Base-by-base conservation (phyloP, 37 sponge, comb jelly and placozoan genomes). In the Crambe crambe region DNA sequence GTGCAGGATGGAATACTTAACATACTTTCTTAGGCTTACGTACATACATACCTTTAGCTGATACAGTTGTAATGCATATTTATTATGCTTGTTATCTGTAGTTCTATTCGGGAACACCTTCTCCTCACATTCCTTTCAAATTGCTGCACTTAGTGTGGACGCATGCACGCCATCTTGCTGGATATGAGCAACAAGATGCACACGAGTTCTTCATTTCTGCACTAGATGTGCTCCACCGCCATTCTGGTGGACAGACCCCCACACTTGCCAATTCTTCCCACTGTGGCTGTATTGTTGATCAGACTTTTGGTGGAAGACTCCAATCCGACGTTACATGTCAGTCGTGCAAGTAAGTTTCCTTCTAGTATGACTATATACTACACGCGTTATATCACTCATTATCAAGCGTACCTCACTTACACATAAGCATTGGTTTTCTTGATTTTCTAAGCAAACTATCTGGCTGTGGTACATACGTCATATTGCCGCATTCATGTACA, bases 111-210 rank as follows among this genome's bases (percentile, higher is more conserved):
- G 99, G 96, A 0, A 37, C 82, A 42, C 21, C 51, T n/a, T 58
- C 68, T 34, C 97, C 99, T 21, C 76, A 86, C 70, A 79, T 94
- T 44, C 99, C 99, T 2, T 91, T 80, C 87, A 92, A 88, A 68
- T 72, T 98, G 42, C 89, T 98, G 30, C 92, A 93, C 51, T 81
- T 98, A 15, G 85, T 98, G 10, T 98, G 99, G 99, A 96, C 88
- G 23, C 88, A 98, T 51, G 99, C 99, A 22, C 84, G 90, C 32
- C 92, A 91, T 56, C 83, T 98, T 74, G 99, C 99, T 4, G 99
- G 99, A 57, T 96, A 98, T 59, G 97, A 96, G 77, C 99, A 98
- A 68, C 99, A 98, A 56, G 99, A 98, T 51, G 99, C 99, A 0
- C 99, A 98, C 77, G 99, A 98, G 76, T 98, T 98, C 89, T 93